Conservation (phyloP, 2,797 vertebrate genomes). For the Hephaestus fuliginosus region DNA sequence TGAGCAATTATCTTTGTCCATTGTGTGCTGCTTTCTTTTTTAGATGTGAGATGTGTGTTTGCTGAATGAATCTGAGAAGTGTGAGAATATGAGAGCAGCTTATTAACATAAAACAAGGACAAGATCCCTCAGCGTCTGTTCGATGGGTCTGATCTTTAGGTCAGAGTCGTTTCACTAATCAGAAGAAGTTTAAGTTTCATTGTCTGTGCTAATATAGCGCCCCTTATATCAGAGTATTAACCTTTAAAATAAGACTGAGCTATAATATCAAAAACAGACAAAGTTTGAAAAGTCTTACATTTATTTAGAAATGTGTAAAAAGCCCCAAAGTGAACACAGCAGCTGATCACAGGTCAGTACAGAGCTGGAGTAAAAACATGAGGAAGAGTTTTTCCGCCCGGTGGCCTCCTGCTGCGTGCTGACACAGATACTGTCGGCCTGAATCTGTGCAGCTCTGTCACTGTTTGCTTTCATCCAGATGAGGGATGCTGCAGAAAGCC, state of each 20-base stretch:
- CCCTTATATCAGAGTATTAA: no score
- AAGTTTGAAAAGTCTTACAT: not conserved
- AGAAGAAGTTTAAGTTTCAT: no score
- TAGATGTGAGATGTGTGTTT: not conserved
- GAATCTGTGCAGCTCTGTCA: not conserved
- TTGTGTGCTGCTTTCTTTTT: not conserved
- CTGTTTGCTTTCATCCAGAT: conserved; percentile 2
- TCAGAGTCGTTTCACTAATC: no score
- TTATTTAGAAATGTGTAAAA: not conserved
- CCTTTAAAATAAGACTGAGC: no score
- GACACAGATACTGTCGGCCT: conserved; percentile 24
- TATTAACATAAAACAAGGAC: not conserved
- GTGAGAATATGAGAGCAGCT: not conserved
- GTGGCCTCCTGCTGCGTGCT: conserved; percentile 4
- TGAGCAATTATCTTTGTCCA: not conserved
- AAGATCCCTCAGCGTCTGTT: not conserved
- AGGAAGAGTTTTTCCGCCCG: not conserved
- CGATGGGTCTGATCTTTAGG: no score
- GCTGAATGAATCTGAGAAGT: not conserved
- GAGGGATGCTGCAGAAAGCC: not conserved
- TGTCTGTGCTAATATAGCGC: no score
- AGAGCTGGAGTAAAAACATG: not conserved
- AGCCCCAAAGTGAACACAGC: not conserved
- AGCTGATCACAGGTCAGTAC: not conserved
- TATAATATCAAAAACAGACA: not conserved